Percentiles rank a stretch among this genome's conserved stretches.
Conservation (phyloP, 64 coral and sea anemone species). For the Montipora efflorescens region DNA sequence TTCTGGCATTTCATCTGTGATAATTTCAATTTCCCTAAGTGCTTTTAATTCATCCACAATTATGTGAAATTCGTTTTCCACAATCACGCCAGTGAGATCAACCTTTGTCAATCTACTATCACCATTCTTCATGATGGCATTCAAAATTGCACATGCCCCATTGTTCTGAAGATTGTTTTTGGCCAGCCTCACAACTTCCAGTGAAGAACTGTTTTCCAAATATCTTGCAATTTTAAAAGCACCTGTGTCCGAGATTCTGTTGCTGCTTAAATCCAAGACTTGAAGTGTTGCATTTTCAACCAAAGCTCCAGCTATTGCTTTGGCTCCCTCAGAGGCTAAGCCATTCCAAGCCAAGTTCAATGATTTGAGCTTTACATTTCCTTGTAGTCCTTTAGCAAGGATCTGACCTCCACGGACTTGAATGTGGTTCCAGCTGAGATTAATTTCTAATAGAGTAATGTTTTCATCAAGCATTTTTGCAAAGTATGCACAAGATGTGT, state of each 20-base stretch:
- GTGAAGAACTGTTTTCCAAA: slow-evolving; percentile 66
- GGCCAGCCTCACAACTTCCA: slow-evolving; percentile 68
- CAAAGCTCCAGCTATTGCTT: slow-evolving; percentile 62
- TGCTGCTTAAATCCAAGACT: slow-evolving; percentile 78
- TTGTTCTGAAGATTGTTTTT: slow-evolving; percentile 86
- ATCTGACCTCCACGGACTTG: slow-evolving; percentile 66
- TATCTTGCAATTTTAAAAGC: slow-evolving; percentile 42
- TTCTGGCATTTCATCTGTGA: slow-evolving; percentile 75
- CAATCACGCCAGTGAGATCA: slow-evolving; percentile 60
- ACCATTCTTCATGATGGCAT: slow-evolving; percentile 67
- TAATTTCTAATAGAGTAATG: slow-evolving; percentile 68
- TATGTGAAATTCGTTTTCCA: slow-evolving; percentile 69
- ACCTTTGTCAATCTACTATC: slow-evolving; percentile 72
- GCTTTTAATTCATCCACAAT: slow-evolving; percentile 68
- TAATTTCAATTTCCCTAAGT: slow-evolving; percentile 57
- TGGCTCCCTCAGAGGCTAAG: slow-evolving; percentile 69
- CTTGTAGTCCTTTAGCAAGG: slow-evolving; percentile 74
- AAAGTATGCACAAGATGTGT: slow-evolving; percentile 74
- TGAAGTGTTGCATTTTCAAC: slow-evolving; percentile 71
- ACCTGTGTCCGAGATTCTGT: slow-evolving; percentile 73
- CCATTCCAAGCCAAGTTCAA: slow-evolving; percentile 96
- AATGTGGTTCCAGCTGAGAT: slow-evolving; percentile 96
- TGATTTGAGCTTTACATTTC: slow-evolving; percentile 86
- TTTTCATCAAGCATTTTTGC: slow-evolving; percentile 81
- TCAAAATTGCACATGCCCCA: slow-evolving; percentile 75